Conservation (phyloP, 2,113 vertebrate species). For the Callionymus lyra region DNA sequence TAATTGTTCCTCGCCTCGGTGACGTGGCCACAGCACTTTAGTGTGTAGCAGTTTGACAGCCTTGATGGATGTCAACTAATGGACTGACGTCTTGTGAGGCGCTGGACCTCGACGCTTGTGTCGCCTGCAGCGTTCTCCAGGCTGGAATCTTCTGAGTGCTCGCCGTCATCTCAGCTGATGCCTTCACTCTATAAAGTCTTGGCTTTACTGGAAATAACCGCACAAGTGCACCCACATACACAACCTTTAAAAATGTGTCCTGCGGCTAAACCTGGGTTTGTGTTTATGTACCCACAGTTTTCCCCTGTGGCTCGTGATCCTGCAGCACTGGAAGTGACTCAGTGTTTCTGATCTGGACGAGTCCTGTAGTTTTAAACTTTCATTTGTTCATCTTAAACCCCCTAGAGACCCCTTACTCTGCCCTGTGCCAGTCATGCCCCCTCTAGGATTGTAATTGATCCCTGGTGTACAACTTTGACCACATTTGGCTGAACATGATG, state of each 20-base stretch:
- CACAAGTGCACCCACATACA: background rate
- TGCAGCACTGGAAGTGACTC: slow-evolving; percentile 26
- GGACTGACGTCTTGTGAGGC: slow-evolving; percentile 33
- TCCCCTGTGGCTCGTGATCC: no score
- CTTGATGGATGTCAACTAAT: slow-evolving; percentile 43
- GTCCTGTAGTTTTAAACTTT: slow-evolving; percentile 22
- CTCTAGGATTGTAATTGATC: slow-evolving; percentile 73
- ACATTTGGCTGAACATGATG: slow-evolving; percentile 77
- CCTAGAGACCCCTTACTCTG: slow-evolving; percentile 47
- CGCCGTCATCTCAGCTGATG: slow-evolving; percentile 21
- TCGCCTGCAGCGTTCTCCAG: slow-evolving; percentile 30
- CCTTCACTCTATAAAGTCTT: slow-evolving; percentile 2
- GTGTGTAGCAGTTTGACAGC: slow-evolving; percentile 20
- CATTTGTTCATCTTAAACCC: slow-evolving; percentile 43
- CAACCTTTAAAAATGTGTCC: slow-evolving; percentile 2
- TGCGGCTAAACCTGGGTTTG: slow-evolving; percentile 1
- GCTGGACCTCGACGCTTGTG: slow-evolving; percentile 17
- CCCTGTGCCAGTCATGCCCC: slow-evolving; percentile 74
- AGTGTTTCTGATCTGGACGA: slow-evolving; percentile 30
- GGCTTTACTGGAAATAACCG: slow-evolving; percentile 10
- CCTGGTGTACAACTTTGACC: slow-evolving; percentile 71
- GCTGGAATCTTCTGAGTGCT: slow-evolving; percentile 12
- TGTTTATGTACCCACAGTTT: background rate
- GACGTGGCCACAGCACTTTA: slow-evolving; percentile 23
- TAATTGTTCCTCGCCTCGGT: slow-evolving; percentile 31